These are phyloP conservation scores for Synanthedon formicaeformis DNA, from an alignment of 2,888 invertebrate species.

Conservation along the genomic window DNA sequence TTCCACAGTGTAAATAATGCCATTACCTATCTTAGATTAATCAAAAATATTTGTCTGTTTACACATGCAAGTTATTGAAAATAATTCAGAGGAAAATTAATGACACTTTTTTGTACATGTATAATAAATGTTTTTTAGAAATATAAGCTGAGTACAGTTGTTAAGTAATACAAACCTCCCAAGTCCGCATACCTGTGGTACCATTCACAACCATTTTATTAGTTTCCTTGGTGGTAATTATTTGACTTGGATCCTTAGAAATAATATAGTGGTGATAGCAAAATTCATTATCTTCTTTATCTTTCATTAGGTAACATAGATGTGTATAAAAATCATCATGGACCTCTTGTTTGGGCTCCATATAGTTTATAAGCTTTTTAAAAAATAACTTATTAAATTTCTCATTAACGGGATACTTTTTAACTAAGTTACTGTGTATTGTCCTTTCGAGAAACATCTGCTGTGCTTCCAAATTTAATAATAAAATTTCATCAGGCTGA, in stretches of 20 bases:
- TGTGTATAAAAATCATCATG: constrained; percentile 75
- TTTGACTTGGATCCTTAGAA: constrained; percentile 28
- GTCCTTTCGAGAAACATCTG: constrained; percentile 70
- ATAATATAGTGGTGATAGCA: constrained; percentile 76
- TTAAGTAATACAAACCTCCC: constrained; percentile 71
- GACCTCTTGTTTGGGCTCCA: constrained; percentile 71
- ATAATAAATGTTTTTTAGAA: too few relatives aligned
- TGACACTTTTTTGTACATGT: too few relatives aligned
- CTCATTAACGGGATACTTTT: constrained; percentile 72
- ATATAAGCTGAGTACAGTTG: constrained; percentile 8
- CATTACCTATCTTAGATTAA: too few relatives aligned
- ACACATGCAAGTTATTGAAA: too few relatives aligned
- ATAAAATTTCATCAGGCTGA: constrained; percentile 29
- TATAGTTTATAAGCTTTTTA: constrained; percentile 71
- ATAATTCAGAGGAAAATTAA: too few relatives aligned
- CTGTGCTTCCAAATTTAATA: constrained; percentile 67
- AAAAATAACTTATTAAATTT: constrained; percentile 75
- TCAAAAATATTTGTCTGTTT: too few relatives aligned
- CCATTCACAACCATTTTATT: constrained; percentile 79
- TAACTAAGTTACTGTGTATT: constrained; percentile 60
- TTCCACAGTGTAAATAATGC: too few relatives aligned
- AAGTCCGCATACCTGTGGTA: constrained; percentile 83
- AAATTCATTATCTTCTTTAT: constrained; percentile 27
- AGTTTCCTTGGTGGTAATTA: constrained; percentile 76
- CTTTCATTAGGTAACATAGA: constrained; percentile 66